Conservation (phyloP, 2,888 invertebrate species). For the Sphaeridia pumilis region DNA sequence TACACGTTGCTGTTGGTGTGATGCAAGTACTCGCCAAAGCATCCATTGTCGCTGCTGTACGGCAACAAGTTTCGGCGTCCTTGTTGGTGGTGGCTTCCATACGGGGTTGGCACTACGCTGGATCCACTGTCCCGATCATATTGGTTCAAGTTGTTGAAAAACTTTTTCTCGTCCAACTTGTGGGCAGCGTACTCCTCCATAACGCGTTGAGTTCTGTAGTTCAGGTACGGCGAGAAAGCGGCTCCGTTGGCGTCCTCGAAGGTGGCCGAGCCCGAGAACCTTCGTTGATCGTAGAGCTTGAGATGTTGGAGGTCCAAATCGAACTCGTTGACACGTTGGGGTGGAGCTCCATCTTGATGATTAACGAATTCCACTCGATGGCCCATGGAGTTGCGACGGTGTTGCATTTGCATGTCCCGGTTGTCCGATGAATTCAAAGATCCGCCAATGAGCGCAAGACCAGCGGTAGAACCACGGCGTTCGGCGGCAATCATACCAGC, state of each 20-base stretch:
- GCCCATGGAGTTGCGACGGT: background rate
- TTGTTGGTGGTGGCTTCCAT: background rate
- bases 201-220: slow-evolving; percentile 16
- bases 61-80: background rate
- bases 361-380: slow-evolving; percentile 4
- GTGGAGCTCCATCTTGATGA: slow-evolving; percentile 11
- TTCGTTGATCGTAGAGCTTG: slow-evolving; percentile 20
- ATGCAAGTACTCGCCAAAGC: slow-evolving; percentile 4
- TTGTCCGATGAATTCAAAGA: background rate
- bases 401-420: no score
- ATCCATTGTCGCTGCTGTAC: background rate
- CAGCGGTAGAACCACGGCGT: slow-evolving; percentile 7
- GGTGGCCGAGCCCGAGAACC: slow-evolving; percentile 18
- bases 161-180: slow-evolving; percentile 21
- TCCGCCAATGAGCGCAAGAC: background rate
- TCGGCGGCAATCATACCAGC: slow-evolving; percentile 1
- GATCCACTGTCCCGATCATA: slow-evolving; percentile 1
- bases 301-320: slow-evolving; percentile 25
- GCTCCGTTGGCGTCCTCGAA: slow-evolving; percentile 23
- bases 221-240: slow-evolving; percentile 20
- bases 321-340: slow-evolving; percentile 21
- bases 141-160: background rate
- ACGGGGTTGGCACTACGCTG: background rate
- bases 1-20: slow-evolving; percentile 9
- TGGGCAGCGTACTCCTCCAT: slow-evolving; percentile 19